Percentiles rank a stretch among this genome's conserved stretches.
Evolutionary conservation across 1,140 invertebrate genomes (phyloP).

Genomic region (Hypothenemus hampei): DNA sequence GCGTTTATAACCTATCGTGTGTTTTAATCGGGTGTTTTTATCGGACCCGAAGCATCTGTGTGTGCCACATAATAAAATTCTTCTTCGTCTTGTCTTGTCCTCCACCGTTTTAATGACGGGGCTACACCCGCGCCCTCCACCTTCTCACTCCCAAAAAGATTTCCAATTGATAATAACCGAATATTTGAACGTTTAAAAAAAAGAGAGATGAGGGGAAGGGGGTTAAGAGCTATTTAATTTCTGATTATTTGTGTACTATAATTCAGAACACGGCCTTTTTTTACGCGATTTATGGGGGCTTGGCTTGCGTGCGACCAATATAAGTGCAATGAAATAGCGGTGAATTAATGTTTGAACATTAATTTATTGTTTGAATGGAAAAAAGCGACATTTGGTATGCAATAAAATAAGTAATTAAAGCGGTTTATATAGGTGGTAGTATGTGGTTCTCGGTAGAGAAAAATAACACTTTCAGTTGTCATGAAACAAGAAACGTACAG

Average conservation of each 20-base stretch:
- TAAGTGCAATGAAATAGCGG: constrained; percentile 14
- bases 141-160: no score
- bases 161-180: no score
- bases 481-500: no score
- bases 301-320: constrained; percentile 14
- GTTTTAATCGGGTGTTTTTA: constrained; percentile 25
- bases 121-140: no score
- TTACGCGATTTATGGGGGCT: constrained; percentile 13
- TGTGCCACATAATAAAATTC: constrained; percentile 23
- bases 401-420: constrained; percentile 13
- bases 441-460: no score
- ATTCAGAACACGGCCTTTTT: no score
- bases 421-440: constrained; percentile 5
- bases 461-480: no score
- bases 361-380: neutral
- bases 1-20: constrained; percentile 22
- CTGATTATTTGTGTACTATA: no score
- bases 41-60: constrained; percentile 22
- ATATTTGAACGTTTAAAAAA: no score
- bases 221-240: no score
- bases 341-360: constrained; percentile 11
- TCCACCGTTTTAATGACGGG: neutral
- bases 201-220: no score
- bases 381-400: constrained; percentile 8
- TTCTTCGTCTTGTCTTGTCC: constrained; percentile 5